Percentiles rank a stretch among this genome's conserved stretches.
These are phyloP conservation scores for Oreochromis spilurus DNA, from an alignment of 2,113 vertebrate genomes.

Conservation along the genomic window DNA sequence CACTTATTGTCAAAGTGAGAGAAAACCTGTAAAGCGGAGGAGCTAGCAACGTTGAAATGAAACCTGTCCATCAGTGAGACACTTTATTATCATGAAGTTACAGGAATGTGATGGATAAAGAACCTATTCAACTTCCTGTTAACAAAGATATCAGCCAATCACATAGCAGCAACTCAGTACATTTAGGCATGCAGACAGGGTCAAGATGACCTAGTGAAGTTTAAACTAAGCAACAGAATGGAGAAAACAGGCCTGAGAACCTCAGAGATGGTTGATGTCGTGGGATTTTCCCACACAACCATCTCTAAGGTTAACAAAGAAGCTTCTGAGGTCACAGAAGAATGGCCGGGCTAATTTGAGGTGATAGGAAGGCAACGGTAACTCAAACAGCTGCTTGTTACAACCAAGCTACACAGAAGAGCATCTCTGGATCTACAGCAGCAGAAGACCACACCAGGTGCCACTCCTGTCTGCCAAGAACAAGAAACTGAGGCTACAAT, in stretches of 20 bases:
- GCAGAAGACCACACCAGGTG: not conserved
- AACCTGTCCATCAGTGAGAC: not conserved
- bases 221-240: not conserved
- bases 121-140: not conserved
- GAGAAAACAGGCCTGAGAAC: not conserved
- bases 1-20: not conserved
- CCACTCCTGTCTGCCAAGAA: not conserved
- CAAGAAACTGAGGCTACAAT: not conserved
- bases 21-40: not conserved
- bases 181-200: not conserved
- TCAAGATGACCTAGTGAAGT: not conserved
- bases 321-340: not conserved
- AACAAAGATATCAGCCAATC: not conserved
- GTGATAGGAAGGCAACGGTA: not conserved
- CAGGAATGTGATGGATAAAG: not conserved
- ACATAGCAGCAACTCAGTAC: not conserved
- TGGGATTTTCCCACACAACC: not conserved
- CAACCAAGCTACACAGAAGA: not conserved
- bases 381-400: not conserved
- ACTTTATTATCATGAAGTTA: not conserved
- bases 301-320: not conserved
- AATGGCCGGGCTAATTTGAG: not conserved
- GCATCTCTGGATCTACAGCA: not conserved
- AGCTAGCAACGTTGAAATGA: not conserved
- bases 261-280: not conserved